Evolutionary conservation across 2,888 invertebrate species (phyloP).

Genomic region (Kuschelorhynchus macadamiae): DNA sequence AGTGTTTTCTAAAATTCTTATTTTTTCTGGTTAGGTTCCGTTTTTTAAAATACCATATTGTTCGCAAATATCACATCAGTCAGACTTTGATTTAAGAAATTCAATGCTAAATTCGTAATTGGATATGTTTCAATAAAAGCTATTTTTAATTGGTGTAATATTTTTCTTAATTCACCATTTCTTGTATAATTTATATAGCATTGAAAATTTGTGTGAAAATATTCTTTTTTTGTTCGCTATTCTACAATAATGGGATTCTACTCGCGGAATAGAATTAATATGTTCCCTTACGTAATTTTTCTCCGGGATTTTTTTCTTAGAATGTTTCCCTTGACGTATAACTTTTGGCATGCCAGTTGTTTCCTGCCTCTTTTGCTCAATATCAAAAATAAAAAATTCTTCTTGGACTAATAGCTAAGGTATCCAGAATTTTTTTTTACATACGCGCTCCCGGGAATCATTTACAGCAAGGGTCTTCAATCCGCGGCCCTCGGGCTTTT

Average conservation of each 20-base stretch:
- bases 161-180: background rate
- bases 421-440: background rate
- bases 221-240: background rate
- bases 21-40: background rate
- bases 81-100: constrained; percentile 5
- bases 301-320: constrained; percentile 2
- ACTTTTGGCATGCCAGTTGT: background rate
- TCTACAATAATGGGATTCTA: constrained; percentile 8
- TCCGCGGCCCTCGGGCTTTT: no score
- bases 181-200: background rate
- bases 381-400: background rate
- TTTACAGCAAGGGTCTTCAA: no score
- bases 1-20: background rate
- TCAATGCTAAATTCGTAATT: constrained; percentile 11
- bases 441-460: background rate
- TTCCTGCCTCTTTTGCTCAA: background rate
- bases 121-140: background rate
- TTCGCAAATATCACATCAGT: constrained; percentile 7
- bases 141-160: background rate
- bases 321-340: background rate
- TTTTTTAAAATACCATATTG: background rate
- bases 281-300: background rate
- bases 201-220: constrained; percentile 3
- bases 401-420: constrained; percentile 2
- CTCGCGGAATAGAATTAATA: constrained; percentile 3